These are phyloP conservation scores for Xenus cinereus DNA, from an alignment of 2,113 vertebrate species.

Conservation along the genomic window DNA sequence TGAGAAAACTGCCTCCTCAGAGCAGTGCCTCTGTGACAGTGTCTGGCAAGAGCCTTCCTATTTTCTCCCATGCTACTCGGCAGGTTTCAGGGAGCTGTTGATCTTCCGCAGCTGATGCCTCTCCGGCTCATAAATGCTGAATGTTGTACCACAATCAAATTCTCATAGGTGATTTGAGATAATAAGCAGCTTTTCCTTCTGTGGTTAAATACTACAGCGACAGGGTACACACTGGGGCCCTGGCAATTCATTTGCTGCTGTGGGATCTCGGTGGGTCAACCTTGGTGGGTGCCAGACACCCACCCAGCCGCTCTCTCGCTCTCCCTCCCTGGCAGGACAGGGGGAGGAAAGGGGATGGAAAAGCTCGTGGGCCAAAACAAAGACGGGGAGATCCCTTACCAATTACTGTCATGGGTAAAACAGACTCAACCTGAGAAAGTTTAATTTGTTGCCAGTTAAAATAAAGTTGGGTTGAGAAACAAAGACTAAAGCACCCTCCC, in stretches of 20 bases:
- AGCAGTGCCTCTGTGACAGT: neutral
- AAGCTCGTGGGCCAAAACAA: rapidly evolving
- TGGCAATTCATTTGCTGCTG: neutral
- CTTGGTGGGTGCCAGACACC: neutral
- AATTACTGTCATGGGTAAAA: neutral
- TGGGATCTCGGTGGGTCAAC: neutral
- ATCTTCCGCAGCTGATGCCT: neutral
- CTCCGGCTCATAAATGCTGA: neutral
- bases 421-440: neutral
- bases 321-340: rapidly evolving
- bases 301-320: neutral
- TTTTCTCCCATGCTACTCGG: neutral
- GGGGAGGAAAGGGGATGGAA: neutral
- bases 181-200: neutral
- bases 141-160: neutral
- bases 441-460: neutral
- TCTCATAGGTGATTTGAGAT: neutral
- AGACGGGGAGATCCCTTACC: neutral
- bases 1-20: neutral
- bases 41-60: neutral
- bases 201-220: neutral
- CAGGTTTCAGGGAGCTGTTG: neutral
- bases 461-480: neutral
- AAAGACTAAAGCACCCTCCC: neutral
- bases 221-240: neutral